Conservation (phyloP, 2,888 invertebrate species). For the Antheraea assamensis region DNA sequence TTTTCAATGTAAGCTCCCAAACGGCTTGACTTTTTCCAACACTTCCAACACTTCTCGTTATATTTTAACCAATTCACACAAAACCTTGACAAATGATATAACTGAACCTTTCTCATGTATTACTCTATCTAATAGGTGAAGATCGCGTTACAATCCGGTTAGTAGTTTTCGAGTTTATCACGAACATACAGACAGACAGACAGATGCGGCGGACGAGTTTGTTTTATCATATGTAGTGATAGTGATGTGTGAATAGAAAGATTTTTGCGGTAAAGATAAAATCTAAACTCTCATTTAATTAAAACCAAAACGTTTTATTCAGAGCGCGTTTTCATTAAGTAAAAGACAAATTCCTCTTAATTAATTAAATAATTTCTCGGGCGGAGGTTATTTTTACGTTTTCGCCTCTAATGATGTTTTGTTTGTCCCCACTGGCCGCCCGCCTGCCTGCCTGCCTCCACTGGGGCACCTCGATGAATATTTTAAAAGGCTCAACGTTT, state of each 20-base stretch:
- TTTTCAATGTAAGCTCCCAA: no score
- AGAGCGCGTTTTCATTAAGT: slow-evolving; percentile 55
- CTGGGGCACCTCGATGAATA: slow-evolving; percentile 43
- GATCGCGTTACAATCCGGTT: no score
- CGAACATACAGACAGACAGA: no score
- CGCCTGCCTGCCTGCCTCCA: slow-evolving; percentile 6
- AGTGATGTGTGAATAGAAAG: neutral
- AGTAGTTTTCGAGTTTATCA: no score
- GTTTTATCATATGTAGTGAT: slow-evolving; percentile 18
- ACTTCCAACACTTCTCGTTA: no score
- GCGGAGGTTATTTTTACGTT: slow-evolving; percentile 45
- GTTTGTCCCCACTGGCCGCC: slow-evolving; percentile 37
- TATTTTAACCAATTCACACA: no score
- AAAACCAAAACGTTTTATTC: slow-evolving; percentile 52
- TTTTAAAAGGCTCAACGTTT: slow-evolving; percentile 50
- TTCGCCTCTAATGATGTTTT: slow-evolving; percentile 49
- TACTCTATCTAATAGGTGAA: no score
- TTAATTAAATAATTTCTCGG: slow-evolving; percentile 58
- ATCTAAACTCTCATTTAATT: slow-evolving; percentile 47
- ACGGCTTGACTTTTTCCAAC: no score
- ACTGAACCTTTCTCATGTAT: no score
- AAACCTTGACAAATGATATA: no score
- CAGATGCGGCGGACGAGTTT: slow-evolving; percentile 11
- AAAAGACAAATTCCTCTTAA: slow-evolving; percentile 58
- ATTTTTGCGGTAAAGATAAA: slow-evolving; percentile 26